Evolutionary conservation across 2,797 vertebrate species (phyloP).

Genomic region (Limosa lapponica): DNA sequence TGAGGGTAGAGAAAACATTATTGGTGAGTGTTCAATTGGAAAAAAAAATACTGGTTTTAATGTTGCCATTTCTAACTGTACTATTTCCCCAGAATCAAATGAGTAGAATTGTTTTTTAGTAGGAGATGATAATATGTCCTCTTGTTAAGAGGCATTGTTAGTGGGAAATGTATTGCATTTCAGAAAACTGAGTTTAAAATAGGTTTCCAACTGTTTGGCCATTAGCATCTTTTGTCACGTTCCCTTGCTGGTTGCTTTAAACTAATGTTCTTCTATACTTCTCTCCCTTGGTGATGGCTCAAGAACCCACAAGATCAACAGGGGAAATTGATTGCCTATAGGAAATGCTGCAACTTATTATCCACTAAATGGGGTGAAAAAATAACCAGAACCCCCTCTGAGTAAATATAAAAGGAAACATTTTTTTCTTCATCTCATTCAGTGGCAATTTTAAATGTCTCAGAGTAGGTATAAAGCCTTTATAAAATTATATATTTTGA

Average conservation of each 20-base stretch:
- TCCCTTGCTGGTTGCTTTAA: not conserved
- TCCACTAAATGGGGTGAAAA: not conserved
- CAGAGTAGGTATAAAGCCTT: not conserved
- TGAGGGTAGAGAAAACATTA: not conserved
- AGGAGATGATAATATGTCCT: not conserved
- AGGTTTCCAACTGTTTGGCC: not conserved
- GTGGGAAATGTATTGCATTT: not conserved
- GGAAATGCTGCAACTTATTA: not conserved
- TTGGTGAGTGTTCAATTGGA: not conserved
- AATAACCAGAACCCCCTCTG: not conserved
- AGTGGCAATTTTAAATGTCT: not conserved
- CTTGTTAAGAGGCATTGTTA: not conserved
- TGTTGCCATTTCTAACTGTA: accelerated
- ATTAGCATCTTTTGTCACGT: not conserved
- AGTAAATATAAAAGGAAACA: not conserved
- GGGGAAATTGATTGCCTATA: not conserved
- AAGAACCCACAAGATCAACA: not conserved
- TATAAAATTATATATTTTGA: not conserved
- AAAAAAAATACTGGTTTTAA: not conserved
- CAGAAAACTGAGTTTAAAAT: not conserved
- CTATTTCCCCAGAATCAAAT: not conserved
- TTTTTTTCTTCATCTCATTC: not conserved
- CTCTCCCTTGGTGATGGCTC: not conserved
- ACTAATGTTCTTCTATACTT: not conserved
- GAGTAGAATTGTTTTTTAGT: not conserved